A percentile compares a stretch with the other conserved stretches of the same genome.
Evolutionary conservation across 2,888 invertebrate genomes (phyloP).

Genomic region (Perdita meconis): DNA sequence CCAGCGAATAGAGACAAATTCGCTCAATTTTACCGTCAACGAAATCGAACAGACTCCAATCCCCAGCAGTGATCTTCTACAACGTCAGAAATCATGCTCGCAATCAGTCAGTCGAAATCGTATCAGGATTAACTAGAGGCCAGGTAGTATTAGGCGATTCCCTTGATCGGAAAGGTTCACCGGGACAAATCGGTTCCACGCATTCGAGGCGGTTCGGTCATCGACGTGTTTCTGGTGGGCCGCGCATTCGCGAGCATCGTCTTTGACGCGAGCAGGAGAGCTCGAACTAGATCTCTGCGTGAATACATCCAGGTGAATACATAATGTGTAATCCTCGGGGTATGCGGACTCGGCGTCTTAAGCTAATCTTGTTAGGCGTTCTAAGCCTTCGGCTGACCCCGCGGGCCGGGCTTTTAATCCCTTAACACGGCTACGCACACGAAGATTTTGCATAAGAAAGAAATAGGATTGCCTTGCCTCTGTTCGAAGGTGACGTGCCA

Average conservation of each 20-base stretch:
- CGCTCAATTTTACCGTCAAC: too few relatives aligned
- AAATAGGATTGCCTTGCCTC: conserved; percentile 79
- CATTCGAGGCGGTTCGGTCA: conserved; percentile 34
- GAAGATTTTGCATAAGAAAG: conserved; percentile 83
- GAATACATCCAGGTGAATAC: conserved; percentile 83
- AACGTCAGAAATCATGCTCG: too few relatives aligned
- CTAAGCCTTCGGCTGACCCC: conserved; percentile 83
- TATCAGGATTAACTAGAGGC: too few relatives aligned
- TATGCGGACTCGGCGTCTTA: conserved; percentile 83
- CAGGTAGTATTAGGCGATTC: too few relatives aligned
- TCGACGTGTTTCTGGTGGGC: conserved; percentile 40
- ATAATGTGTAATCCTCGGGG: conserved; percentile 83
- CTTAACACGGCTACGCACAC: conserved; percentile 78
- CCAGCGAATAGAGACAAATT: too few relatives aligned
- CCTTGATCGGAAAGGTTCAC: background rate
- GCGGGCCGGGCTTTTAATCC: conserved; percentile 81
- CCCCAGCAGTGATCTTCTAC: too few relatives aligned
- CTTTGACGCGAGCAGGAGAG: conserved; percentile 58
- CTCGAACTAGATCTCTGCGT: conserved; percentile 79
- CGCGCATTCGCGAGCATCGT: conserved; percentile 44
- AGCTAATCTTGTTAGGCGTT: conserved; percentile 84
- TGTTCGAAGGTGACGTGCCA: conserved; percentile 67
- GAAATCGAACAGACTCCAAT: too few relatives aligned
- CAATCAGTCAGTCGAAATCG: too few relatives aligned
- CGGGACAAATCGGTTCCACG: conserved; percentile 3